These are phyloP conservation scores for Cyphomyrus plagiostoma DNA, from an alignment of 2,113 vertebrate genomes.

Conservation along the genomic window DNA sequence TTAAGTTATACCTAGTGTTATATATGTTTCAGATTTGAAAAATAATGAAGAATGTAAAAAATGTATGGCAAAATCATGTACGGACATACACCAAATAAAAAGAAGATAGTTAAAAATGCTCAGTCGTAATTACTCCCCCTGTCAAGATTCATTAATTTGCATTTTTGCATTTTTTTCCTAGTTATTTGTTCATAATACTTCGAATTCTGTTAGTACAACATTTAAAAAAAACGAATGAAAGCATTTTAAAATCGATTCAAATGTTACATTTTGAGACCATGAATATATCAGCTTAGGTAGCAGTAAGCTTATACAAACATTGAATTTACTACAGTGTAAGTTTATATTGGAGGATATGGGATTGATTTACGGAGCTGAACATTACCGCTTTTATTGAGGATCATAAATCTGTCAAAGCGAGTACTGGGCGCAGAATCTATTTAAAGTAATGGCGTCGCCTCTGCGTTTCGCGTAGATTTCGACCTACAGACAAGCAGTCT, in stretches of 20 bases:
- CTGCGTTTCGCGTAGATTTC: constrained; percentile 32
- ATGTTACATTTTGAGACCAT: constrained; percentile 1
- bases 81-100: not conserved
- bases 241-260: not conserved
- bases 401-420: constrained; percentile 84
- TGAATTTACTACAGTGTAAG: constrained; percentile 38
- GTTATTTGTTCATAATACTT: not conserved
- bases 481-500: not conserved
- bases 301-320: constrained; percentile 33
- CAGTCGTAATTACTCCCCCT: not conserved
- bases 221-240: not conserved
- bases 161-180: not conserved
- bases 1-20: not conserved
- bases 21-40: not conserved
- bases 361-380: constrained; percentile 82
- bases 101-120: not conserved
- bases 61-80: not conserved
- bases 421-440: constrained; percentile 40
- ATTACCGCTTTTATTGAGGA: constrained; percentile 70
- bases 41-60: not conserved
- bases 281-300: constrained; percentile 15
- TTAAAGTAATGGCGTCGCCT: constrained; percentile 48
- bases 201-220: not conserved
- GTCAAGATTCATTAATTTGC: not conserved
- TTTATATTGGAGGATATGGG: constrained; percentile 65